Percentiles rank a stretch among this genome's conserved stretches.
phyloP scores from a whole-genome alignment of 2,797 vertebrate species.

The Myotis myotis region DNA sequence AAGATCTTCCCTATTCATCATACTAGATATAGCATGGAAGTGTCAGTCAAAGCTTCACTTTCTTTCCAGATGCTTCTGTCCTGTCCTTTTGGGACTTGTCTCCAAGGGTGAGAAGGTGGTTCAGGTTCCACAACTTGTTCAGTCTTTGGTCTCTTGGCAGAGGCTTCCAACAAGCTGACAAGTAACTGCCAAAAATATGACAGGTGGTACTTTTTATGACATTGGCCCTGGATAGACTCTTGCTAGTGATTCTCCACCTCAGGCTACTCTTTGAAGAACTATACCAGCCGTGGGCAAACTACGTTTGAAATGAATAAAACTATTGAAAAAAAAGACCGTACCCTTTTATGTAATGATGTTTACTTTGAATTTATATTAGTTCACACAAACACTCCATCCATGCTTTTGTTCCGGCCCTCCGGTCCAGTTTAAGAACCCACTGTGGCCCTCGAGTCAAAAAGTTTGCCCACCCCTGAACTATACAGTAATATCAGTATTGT shows the following conservation, averaged over 20 bases:
- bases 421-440: too few species aligned
- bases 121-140: slow-evolving; percentile 53
- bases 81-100: neutral
- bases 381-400: too few species aligned
- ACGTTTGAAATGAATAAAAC: too few species aligned
- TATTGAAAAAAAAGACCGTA: too few species aligned
- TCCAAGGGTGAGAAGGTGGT: slow-evolving; percentile 48
- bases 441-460: too few species aligned
- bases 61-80: neutral
- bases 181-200: neutral
- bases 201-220: neutral
- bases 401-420: too few species aligned
- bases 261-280: slow-evolving; percentile 15
- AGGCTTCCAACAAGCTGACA: slow-evolving; percentile 59
- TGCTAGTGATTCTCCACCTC: neutral
- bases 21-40: neutral
- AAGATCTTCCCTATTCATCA: neutral
- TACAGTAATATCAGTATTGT: neutral
- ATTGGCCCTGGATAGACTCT: neutral
- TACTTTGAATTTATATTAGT: too few species aligned
- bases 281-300: neutral
- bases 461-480: neutral
- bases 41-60: neutral
- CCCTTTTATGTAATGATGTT: too few species aligned
- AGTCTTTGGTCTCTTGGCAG: slow-evolving; percentile 69